These are phyloP conservation scores for Casuarius casuarius DNA, from an alignment of 2,113 vertebrate genomes.

Conservation along the genomic window DNA sequence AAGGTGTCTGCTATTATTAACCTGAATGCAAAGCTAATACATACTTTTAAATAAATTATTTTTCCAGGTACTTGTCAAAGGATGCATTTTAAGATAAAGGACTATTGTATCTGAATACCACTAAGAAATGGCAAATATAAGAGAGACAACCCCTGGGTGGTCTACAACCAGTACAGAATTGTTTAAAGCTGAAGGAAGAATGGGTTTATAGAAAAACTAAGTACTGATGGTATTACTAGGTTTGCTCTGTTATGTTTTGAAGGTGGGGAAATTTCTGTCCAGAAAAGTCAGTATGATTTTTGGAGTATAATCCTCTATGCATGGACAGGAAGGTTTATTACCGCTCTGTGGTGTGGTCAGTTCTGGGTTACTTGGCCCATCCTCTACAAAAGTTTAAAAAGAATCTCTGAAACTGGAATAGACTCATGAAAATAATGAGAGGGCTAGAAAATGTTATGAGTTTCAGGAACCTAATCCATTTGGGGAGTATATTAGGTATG, in stretches of 20 bases:
- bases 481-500: neutral
- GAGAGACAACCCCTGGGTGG: neutral
- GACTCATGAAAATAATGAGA: neutral
- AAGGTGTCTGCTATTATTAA: neutral
- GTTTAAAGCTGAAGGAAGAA: neutral
- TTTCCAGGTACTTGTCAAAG: neutral
- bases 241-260: neutral
- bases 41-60: neutral
- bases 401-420: neutral
- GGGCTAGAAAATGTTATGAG: neutral
- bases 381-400: neutral
- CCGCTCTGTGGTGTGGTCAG: neutral
- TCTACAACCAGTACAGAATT: neutral
- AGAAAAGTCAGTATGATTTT: neutral
- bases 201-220: neutral
- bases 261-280: rapidly evolving
- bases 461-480: neutral
- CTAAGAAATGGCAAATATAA: neutral
- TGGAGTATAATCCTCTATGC: neutral
- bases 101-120: neutral
- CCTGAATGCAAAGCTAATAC: neutral
- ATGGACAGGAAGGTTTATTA: neutral
- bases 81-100: neutral
- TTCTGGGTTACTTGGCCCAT: neutral
- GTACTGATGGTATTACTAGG: neutral